These are phyloP conservation scores for Trematocara zebra DNA, from an alignment of 2,113 vertebrate genomes.

Conservation along the genomic window DNA sequence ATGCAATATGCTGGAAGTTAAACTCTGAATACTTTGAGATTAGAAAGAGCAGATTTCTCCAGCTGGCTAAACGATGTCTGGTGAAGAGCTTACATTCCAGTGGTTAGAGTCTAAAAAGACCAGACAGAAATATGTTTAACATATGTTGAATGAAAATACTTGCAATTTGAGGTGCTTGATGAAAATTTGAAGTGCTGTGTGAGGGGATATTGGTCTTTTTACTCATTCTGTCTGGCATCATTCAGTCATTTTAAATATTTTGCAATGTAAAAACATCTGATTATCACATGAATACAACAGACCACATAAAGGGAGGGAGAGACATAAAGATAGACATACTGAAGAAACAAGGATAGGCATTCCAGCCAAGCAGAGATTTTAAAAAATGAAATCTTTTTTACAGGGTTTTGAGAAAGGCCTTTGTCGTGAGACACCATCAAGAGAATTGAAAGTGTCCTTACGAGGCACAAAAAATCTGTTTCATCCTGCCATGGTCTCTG, in stretches of 20 bases:
- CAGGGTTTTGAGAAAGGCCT: background rate
- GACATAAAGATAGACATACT: background rate
- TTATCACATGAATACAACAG: background rate
- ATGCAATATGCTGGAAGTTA: background rate
- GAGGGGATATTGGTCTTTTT: background rate
- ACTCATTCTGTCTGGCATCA: background rate
- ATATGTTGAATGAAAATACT: background rate
- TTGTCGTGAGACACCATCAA: background rate
- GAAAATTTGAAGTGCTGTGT: background rate
- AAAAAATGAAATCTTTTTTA: background rate
- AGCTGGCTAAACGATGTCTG: conserved; percentile 9
- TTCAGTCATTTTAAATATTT: background rate
- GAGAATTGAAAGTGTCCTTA: background rate
- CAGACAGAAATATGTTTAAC: background rate
- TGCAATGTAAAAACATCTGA: background rate
- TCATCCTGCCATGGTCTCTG: background rate
- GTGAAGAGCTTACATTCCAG: conserved; percentile 2
- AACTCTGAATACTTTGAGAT: background rate
- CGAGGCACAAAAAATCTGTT: background rate
- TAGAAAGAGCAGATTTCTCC: background rate
- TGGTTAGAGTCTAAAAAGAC: background rate
- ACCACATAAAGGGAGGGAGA: background rate
- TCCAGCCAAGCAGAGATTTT: background rate
- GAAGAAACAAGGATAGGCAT: background rate
- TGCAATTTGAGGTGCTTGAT: background rate